Evolutionary conservation across 64 coral and sea anemone genomes (phyloP).

Genomic region (Porites australiensis): DNA sequence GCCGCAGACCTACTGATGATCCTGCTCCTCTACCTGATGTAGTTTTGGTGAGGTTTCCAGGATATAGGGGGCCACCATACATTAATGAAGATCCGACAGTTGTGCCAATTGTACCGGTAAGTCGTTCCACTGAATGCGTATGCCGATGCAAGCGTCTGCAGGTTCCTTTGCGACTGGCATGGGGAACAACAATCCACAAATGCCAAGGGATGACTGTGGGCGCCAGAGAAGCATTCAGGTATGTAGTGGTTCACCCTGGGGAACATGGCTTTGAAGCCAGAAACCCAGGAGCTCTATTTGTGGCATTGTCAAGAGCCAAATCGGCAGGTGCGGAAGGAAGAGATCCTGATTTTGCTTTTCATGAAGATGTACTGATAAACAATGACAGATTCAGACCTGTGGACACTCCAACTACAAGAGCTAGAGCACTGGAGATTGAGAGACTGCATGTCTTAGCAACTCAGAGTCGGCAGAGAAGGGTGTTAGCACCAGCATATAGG

Average conservation of each 20-base stretch:
- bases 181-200: conserved; percentile 50
- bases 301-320: no score
- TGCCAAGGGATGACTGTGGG: not conserved
- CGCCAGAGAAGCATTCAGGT: no score
- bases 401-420: conserved; percentile 19
- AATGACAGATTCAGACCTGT: not conserved
- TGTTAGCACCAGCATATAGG: conserved; percentile 28
- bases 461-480: not conserved
- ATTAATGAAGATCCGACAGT: not conserved
- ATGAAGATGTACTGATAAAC: conserved; percentile 25
- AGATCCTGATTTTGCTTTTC: conserved; percentile 55
- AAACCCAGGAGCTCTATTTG: no score
- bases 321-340: no score
- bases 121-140: not conserved
- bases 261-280: conserved; percentile 52
- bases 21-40: conserved; percentile 6
- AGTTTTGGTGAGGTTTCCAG: conserved; percentile 23
- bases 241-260: conserved; percentile 12
- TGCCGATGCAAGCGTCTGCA: conserved; percentile 36
- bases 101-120: conserved; percentile 60
- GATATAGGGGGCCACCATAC: conserved; percentile 45
- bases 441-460: not conserved
- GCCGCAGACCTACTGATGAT: not conserved
- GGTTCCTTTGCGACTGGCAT: conserved; percentile 44
- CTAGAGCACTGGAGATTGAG: not conserved